phyloP scores from a whole-genome alignment of 2,888 invertebrate species.

The Atethmia centrago region DNA sequence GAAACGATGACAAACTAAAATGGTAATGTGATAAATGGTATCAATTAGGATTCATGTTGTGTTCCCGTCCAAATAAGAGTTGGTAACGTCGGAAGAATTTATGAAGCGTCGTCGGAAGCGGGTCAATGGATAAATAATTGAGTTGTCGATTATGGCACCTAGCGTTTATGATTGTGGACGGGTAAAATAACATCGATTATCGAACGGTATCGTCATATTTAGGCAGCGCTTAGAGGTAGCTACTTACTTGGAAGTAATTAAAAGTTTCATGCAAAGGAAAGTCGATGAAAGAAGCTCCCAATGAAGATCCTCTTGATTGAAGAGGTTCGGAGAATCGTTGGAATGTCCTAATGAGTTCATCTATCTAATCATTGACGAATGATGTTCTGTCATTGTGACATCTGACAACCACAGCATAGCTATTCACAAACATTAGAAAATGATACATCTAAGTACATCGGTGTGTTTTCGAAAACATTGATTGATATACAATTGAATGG shows the following conservation, averaged over 20 bases:
- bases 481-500: too few species aligned
- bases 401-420: too few species aligned
- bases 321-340: neutral
- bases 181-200: constrained; percentile 11
- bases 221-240: neutral
- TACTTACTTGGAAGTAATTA: neutral
- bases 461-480: too few species aligned
- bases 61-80: constrained; percentile 77
- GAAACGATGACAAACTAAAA: constrained; percentile 73
- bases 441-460: too few species aligned
- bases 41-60: constrained; percentile 80
- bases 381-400: too few species aligned
- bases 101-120: constrained; percentile 71
- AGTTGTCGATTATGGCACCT: constrained; percentile 68
- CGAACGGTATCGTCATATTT: constrained; percentile 3
- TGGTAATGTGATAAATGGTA: constrained; percentile 76
- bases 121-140: constrained; percentile 85
- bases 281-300: neutral
- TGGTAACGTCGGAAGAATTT: constrained; percentile 68
- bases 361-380: neutral
- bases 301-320: neutral
- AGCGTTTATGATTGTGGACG: constrained; percentile 19
- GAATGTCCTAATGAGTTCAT: neutral
- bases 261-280: neutral
- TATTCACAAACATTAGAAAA: too few species aligned